Evolutionary conservation across 2,888 invertebrate genomes (phyloP).

Genomic region (Phania funesta): DNA sequence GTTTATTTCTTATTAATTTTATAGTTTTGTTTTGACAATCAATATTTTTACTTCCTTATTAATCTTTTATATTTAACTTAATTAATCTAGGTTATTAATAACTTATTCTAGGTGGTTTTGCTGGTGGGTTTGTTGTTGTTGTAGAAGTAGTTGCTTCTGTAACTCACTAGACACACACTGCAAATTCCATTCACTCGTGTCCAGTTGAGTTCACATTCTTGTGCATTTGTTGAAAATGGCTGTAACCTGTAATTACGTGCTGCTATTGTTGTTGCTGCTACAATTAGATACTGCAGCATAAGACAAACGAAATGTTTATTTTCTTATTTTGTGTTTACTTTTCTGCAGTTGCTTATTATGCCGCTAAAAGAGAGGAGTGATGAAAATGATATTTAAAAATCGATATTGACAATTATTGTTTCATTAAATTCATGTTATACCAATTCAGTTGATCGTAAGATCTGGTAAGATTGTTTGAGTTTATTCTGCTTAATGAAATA

Average conservation of each 20-base stretch:
- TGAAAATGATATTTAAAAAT: slow-evolving; percentile 30
- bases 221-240: slow-evolving; percentile 35
- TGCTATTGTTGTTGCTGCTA: slow-evolving; percentile 29
- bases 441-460: slow-evolving; percentile 10
- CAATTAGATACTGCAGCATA: slow-evolving; percentile 47
- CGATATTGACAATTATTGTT: slow-evolving; percentile 24
- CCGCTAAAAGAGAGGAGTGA: slow-evolving; percentile 7
- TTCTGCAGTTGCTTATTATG: slow-evolving; percentile 45
- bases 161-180: slow-evolving; percentile 52
- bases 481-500: no score
- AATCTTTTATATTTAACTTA: no score
- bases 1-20: no score
- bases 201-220: not conserved
- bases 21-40: no score
- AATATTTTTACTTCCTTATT: no score
- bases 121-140: no score
- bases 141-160: no score
- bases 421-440: not conserved
- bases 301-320: slow-evolving; percentile 41
- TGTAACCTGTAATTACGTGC: slow-evolving; percentile 65
- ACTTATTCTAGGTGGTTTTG: no score
- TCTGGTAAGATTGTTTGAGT: not conserved
- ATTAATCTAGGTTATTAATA: no score
- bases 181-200: slow-evolving; percentile 9
- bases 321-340: not conserved